Base-by-base conservation (phyloP, 2,113 vertebrate species). In the Pseudorhombus dupliciocellatus region DNA sequence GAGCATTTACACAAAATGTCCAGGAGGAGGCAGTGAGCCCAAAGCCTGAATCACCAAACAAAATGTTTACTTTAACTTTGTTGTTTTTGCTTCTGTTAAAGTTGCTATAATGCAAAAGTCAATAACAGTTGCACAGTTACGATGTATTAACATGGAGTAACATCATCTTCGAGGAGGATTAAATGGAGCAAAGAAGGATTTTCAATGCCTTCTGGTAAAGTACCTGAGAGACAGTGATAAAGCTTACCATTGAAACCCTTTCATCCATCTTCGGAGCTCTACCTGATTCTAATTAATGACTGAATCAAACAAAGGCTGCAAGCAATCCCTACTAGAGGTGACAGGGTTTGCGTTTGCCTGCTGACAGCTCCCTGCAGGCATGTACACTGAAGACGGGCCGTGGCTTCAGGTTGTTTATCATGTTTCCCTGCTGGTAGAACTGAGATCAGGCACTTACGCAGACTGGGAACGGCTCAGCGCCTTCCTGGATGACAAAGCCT, bases 401-500 rank as follows among this genome's bases (percentile, higher is more conserved):
- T 0, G 42, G 46, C 68, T 66, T 34, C 0, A 12, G 81, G 66
- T 73, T 84, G 85, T 85, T 85, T 61, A 74, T 80, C 59, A 9
- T 25, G 48, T 85, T 80, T 51, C 48, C 26, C 65, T 65, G 55
- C 46, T 28, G n/a, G 68, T 58, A 52, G 40, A 37, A 18, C 51
- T 0, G 30, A 52, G 59, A 58, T 16, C 0, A 30, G 54, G 20
- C 55, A 91, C 91, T 91, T 73, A 90, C 89, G 90, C 94, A 91
- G 92, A 98, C 96, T 56, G 96, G 97, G 91, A 99, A 99, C 3
- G 97, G 97, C 90, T 98, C 97, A 1, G 96, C 96, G 79, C 95
- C 97, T 91, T 98, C 97, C 91, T 98, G 97, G 94, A 98, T 99
- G 90, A 98, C 97, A 81, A 99, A 99, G 84, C 97, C 97, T 87